Base-by-base conservation (phyloP, 1,140 invertebrate genomes). In the Nebria ingens region DNA sequence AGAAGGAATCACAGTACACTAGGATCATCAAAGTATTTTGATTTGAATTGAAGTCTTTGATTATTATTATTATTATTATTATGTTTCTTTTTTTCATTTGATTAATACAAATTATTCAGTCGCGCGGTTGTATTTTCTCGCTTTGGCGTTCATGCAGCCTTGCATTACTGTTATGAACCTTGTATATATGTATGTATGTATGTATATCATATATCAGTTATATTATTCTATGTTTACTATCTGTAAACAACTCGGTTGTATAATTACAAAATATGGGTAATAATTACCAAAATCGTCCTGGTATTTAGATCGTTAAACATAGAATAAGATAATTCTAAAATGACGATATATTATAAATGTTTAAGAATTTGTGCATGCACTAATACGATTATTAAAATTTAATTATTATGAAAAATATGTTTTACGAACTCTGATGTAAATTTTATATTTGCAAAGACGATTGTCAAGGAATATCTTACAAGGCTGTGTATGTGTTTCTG, bases 401-500 rank as follows among this genome's bases (percentile, higher is more conserved):
- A 34, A 34, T 9, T 34, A 34, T 34, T 64, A 64, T 61, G 61
- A 65, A 65, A 64, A 65, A 61, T 61, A 64, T 60, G 58, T 34
- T 34, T n/a, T 34, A 34, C 25, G 25, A 34, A 34, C 25, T 34
- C 25, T 34, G 25, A n/a, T 34, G n/a, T n/a, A 23, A 58, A 51
- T 60, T 61, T 52, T 62, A 56, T 61, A 58, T 60, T 59, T 58
- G 53, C 50, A 53, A 58, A 56, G 51, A 61, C 56, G 63, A 64
- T 66, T 66, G 64, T 66, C 64, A 57, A 65, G 58, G 61, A 58
- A 52, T 55, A 58, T 62, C 56, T 61, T 60, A 62, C 61, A 64
- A 63, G 59, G 58, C 59, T 62, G 25, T 9, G 25, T 9, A 34
- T 6, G 25, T n/a, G n/a, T n/a, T n/a, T n/a, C n/a, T n/a, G n/a